Evolutionary conservation across 1,140 invertebrate species (phyloP), one percentile per base, ranked within the genome.

Genomic region (Palaemon carinicauda): DNA sequence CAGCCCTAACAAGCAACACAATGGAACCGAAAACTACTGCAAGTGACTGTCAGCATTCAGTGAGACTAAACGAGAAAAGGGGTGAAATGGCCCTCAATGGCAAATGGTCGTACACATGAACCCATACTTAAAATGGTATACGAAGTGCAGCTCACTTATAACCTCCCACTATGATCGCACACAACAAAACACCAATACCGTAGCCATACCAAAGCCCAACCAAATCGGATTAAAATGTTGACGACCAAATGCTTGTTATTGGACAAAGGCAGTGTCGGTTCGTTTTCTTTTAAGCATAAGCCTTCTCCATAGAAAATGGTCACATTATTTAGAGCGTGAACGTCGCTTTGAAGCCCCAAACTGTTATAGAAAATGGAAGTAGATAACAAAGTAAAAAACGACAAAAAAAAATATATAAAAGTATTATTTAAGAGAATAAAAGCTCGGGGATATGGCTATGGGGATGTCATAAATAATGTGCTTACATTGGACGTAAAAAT

Each of bases 371-470:
- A 41, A 41, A 41, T 9, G 41, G 41, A 41, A 41, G 41, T 41
- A 41, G 41, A 41, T 41, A 41, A 41, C 41, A 5, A 41, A 41
- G 12, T 41, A 41, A 41, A 41, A 41, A 41, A 41, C 41, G 12
- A n/a, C n/a, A n/a, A n/a, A n/a, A n/a, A n/a, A n/a, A n/a, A n/a
- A n/a, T n/a, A n/a, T n/a, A n/a, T n/a, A n/a, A n/a, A n/a, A n/a
- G n/a, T 4, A 1, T 41, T 3, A 9, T 41, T 41, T 41, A 41
- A 41, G 41, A 41, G 41, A 41, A 41, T 41, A 41, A 41, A n/a
- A 60, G 78, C 78, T 80, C 33, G 78, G 78, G 56, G 78, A 80
- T 80, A 80, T 80, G 78, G 78, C 78, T 80, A 80, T 80, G 78
- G 53, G 78, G 54, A 80, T 31, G 78, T 80, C 56, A 5, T 41